phyloP scores from a whole-genome alignment of 2,797 vertebrate species.

The Danionella dracula region DNA sequence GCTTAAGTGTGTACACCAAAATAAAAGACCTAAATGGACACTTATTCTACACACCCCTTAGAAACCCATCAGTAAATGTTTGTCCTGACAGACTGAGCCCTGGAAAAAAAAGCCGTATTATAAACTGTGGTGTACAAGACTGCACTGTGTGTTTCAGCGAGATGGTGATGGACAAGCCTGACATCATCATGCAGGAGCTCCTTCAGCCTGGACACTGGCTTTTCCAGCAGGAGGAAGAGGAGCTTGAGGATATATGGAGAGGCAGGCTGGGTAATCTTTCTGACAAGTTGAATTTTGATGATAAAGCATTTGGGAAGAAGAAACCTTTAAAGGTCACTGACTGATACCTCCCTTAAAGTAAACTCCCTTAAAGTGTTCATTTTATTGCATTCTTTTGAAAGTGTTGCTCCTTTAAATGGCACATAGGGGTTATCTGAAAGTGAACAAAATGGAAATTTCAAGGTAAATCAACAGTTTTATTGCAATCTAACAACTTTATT shows the following conservation, averaged over 20 bases:
- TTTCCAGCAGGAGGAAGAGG: conserved; percentile 73
- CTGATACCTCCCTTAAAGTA: too few relatives aligned
- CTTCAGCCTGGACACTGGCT: conserved; percentile 63
- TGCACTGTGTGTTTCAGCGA: conserved; percentile 27
- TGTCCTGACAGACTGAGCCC: neutral
- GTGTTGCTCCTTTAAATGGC: too few relatives aligned
- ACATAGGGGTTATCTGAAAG: too few relatives aligned
- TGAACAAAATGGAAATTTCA: too few relatives aligned
- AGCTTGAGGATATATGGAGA: conserved; percentile 73
- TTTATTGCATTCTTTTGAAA: too few relatives aligned
- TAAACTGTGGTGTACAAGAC: conserved; percentile 34
- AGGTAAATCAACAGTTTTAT: too few relatives aligned
- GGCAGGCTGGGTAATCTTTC: conserved; percentile 1
- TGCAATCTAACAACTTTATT: too few relatives aligned
- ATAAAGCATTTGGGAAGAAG: neutral
- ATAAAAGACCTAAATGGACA: conserved; percentile 45
- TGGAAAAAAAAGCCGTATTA: neutral
- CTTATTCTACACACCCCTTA: conserved; percentile 30
- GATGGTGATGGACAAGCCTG: neutral
- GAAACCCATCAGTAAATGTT: too few relatives aligned
- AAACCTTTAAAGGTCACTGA: neutral
- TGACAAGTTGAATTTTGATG: neutral
- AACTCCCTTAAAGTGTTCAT: too few relatives aligned
- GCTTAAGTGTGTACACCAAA: conserved; percentile 49
- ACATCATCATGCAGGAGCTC: conserved; percentile 19